These are phyloP conservation scores for Anthoscopus minutus DNA, from an alignment of 2,113 vertebrate species.

Conservation along the genomic window DNA sequence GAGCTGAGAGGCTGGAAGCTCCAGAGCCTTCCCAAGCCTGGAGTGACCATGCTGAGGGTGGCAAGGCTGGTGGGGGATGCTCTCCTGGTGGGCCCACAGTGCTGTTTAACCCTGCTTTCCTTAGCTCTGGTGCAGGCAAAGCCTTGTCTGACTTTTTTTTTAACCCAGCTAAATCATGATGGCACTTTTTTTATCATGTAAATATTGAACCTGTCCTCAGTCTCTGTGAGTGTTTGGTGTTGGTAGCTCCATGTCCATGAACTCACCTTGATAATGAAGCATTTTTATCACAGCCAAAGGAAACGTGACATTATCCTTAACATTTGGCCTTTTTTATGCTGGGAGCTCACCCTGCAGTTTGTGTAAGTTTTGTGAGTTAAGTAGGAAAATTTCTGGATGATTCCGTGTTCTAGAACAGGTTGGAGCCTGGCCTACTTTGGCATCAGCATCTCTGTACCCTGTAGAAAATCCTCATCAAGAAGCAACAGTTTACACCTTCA, in stretches of 20 bases:
- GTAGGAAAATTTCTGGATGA: not conserved
- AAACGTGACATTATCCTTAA: not conserved
- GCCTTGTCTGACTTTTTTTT: not conserved
- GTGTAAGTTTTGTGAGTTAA: not conserved
- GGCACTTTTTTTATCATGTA: not conserved
- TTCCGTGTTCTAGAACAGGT: not conserved
- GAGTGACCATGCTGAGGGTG: not conserved
- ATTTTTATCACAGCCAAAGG: not conserved
- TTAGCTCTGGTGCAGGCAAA: not conserved
- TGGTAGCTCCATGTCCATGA: not conserved
- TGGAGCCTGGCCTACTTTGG: not conserved
- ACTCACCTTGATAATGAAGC: not conserved
- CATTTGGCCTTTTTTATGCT: not conserved
- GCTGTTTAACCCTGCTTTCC: not conserved
- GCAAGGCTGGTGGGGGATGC: accelerated
- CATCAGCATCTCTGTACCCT: not conserved
- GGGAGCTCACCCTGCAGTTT: not conserved
- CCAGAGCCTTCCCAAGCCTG: not conserved
- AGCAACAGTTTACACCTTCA: constrained; percentile 36
- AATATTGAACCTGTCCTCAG: not conserved
- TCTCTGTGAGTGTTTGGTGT: not conserved
- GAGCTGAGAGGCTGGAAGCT: not conserved
- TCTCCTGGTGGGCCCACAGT: not conserved
- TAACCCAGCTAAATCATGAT: accelerated
- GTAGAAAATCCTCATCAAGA: not conserved